Evolutionary conservation across 2,113 vertebrate species (phyloP).

Genomic region (Cheirogaleus medius): DNA sequence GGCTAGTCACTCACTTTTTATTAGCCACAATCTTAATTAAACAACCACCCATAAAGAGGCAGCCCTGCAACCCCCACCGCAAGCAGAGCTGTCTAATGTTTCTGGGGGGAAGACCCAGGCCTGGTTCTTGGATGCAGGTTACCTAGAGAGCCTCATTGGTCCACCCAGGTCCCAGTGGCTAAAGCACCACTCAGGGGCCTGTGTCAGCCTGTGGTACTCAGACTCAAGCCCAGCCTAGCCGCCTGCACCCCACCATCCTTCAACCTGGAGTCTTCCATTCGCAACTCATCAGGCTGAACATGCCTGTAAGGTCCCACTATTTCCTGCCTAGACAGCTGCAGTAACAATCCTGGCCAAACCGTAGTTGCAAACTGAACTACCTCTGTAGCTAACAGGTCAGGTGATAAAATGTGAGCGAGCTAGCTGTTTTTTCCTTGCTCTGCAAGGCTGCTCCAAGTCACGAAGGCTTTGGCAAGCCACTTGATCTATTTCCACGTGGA

Average conservation of each 20-base stretch:
- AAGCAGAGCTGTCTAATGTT: neutral
- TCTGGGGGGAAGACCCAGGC: neutral
- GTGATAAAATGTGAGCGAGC: neutral
- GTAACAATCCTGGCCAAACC: neutral
- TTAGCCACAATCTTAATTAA: neutral
- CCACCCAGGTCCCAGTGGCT: neutral
- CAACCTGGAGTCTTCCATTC: neutral
- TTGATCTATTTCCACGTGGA: neutral
- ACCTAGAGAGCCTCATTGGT: neutral
- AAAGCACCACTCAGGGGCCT: no score
- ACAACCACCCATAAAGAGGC: neutral
- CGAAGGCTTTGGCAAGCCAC: neutral
- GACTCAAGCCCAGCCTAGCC: neutral
- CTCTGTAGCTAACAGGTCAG: neutral
- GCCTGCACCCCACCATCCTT: neutral
- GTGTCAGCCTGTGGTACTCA: rapidly evolving
- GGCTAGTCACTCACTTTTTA: neutral
- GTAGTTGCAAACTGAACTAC: neutral
- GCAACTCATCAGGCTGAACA: neutral
- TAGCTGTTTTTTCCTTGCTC: neutral
- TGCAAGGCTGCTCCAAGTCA: neutral
- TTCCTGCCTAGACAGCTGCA: neutral
- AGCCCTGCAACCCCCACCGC: neutral
- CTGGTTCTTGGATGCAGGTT: neutral
- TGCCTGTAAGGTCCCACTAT: neutral